Percentiles rank a stretch among this genome's conserved stretches.
Conservation (phyloP, 2,888 invertebrate genomes). For the Eristalinus sepulchralis region DNA sequence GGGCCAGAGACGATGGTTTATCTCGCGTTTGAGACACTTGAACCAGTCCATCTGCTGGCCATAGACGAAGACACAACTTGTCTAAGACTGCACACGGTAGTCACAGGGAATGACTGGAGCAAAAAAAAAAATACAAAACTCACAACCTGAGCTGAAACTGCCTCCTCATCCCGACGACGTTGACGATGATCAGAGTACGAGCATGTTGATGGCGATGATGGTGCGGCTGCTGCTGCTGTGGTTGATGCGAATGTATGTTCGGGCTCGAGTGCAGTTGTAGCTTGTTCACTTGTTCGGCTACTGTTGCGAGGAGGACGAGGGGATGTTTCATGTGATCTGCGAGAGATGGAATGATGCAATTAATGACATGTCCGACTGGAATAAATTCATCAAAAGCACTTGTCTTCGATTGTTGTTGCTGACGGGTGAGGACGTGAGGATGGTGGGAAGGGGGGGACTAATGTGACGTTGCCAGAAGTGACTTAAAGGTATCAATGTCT, state of each 20-base stretch:
- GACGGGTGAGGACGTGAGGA: background rate
- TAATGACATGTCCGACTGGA: slow-evolving; percentile 67
- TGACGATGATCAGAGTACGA: background rate
- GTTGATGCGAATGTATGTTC: slow-evolving; percentile 24
- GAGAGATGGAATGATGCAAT: slow-evolving; percentile 65
- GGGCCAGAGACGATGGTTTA: too few species aligned
- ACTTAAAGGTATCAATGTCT: too few species aligned
- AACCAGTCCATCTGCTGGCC: too few species aligned
- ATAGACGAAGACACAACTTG: too few species aligned
- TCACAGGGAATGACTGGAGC: too few species aligned
- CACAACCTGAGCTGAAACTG: slow-evolving; percentile 47
- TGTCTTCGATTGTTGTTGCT: slow-evolving; percentile 21
- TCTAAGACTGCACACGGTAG: too few species aligned
- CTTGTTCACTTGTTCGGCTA: slow-evolving; percentile 60
- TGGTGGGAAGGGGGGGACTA: background rate
- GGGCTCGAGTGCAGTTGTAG: slow-evolving; percentile 44
- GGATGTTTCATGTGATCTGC: slow-evolving; percentile 54
- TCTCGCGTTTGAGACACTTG: too few species aligned
- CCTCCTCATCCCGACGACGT: background rate
- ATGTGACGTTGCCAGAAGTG: slow-evolving; percentile 33
- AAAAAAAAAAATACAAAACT: too few species aligned
- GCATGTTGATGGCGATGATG: slow-evolving; percentile 16
- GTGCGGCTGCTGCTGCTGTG: background rate
- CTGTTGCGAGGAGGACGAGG: slow-evolving; percentile 43
- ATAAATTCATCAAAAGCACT: slow-evolving; percentile 71